Percentiles rank a stretch among this genome's conserved stretches.
Conservation (phyloP, 2,113 vertebrate genomes). For the Montifringilla adamsi region DNA sequence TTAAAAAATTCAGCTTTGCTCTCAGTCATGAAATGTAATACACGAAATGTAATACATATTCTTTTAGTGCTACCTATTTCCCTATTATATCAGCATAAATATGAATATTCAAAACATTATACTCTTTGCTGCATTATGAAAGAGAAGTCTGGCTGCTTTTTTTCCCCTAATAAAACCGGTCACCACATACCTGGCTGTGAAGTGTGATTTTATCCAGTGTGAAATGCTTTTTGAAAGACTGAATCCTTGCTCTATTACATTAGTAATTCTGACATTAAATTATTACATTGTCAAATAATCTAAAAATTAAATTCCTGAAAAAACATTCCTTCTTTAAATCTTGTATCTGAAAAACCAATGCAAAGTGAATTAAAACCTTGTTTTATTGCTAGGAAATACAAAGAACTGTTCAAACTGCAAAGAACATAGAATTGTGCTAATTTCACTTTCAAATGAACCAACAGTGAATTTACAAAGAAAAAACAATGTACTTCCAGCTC, state of each 20-base stretch:
- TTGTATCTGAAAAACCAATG: neutral
- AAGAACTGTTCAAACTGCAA: neutral
- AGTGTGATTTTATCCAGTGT: neutral
- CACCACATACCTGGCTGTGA: neutral
- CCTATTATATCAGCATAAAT: neutral
- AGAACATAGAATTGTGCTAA: neutral
- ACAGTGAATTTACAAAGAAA: neutral
- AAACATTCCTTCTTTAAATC: neutral
- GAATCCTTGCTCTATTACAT: neutral
- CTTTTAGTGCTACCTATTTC: neutral
- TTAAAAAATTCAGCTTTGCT: neutral
- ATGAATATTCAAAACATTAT: neutral
- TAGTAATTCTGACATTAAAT: neutral
- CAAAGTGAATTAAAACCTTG: neutral
- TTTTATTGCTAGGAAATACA: conserved; percentile 12
- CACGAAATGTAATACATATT: neutral
- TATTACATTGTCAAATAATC: neutral
- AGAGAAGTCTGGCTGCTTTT: neutral
- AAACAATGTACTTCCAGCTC: neutral
- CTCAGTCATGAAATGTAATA: neutral
- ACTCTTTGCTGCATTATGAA: neutral
- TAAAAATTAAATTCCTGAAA: neutral
- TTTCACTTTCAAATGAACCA: neutral
- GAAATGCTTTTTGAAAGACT: neutral
- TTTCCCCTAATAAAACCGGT: neutral